Evolutionary conservation across 2,113 vertebrate species (phyloP), one percentile per base, ranked within the genome.

Genomic region (Lophotis ruficrista): DNA sequence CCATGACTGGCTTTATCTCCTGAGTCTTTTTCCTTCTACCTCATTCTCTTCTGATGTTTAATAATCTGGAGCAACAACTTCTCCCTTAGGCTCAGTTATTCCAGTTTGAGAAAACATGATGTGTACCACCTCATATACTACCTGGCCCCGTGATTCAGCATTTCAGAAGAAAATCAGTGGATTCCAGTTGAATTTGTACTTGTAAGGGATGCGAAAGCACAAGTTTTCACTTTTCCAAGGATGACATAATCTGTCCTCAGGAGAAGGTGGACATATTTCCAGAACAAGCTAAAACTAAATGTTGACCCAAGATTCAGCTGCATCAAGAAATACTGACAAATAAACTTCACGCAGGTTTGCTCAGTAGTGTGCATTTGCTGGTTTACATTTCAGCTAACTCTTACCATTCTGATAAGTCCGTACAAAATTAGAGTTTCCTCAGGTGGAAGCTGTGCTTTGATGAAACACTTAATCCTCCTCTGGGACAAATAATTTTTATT

Each of bases 401-500:
- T 94, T 91, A 77, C 65, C 54, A 58, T 84, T 93, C 84, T 79
- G 85, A 47, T 79, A 73, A 77, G 7, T 65, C 54, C 57, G 64
- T 76, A 87, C 16, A 83, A 95, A 96, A 97, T 87, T 38, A 64
- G 57, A 95, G 61, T 92, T 97, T 96, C 62, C 68, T 89, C 45
- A 78, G 19, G 72, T 60, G 51, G 62, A 78, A 94, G 15, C 69
- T 93, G 78, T 70, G 51, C 27, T 93, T 94, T 79, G 54, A 87
- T 64, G 66, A 82, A 97, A 80, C 14, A 14, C 14, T 96, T 96
- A 95, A 94, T 95, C 33, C 61, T 97, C 64, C 92, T 95, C 86
- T 89, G 76, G 70, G 83, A 93, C 86, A 97, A 95, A 38, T 64
- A 68, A 41, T 87, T 95, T 97, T 96, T 94, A 91, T 93, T 95